Evolutionary conservation across 2,113 vertebrate species (phyloP).

Genomic region (Bolborhynchus lineola): DNA sequence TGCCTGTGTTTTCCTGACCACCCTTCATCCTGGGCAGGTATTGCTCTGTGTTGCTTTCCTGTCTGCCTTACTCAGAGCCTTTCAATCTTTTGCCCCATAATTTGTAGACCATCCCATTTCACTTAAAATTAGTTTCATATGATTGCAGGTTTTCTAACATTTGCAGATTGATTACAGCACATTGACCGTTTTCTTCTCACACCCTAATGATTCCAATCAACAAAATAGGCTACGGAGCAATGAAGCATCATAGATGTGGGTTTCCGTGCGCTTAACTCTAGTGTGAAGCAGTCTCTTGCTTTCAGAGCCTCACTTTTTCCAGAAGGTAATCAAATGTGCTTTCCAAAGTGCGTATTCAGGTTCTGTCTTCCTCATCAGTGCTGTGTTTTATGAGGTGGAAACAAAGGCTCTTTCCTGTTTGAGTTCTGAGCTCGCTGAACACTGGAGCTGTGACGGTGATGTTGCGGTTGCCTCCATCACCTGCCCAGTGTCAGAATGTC

Average conservation of each 20-base stretch:
- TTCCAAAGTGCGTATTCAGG: neutral
- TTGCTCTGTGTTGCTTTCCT: neutral
- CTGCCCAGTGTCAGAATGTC: neutral
- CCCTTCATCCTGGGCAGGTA: neutral
- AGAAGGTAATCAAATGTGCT: neutral
- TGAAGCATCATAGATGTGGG: neutral
- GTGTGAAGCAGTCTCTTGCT: neutral
- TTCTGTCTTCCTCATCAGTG: neutral
- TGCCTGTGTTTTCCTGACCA: neutral
- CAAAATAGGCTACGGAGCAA: neutral
- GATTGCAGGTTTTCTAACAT: constrained; percentile 16
- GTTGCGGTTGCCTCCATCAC: neutral
- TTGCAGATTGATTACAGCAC: constrained; percentile 10
- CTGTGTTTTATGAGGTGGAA: neutral
- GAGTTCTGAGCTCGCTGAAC: neutral
- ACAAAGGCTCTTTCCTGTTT: neutral
- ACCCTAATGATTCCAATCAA: constrained; percentile 9
- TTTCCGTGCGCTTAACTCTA: neutral
- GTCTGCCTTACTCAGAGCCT: neutral
- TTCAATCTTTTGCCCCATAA: neutral
- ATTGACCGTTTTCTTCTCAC: neutral
- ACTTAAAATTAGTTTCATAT: neutral
- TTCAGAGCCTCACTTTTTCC: neutral
- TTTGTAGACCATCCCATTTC: neutral
- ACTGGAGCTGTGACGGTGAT: neutral